Percentiles rank a stretch among this genome's conserved stretches.
Evolutionary conservation across 2,113 vertebrate genomes (phyloP).

Genomic region (Syrrhaptes paradoxus): DNA sequence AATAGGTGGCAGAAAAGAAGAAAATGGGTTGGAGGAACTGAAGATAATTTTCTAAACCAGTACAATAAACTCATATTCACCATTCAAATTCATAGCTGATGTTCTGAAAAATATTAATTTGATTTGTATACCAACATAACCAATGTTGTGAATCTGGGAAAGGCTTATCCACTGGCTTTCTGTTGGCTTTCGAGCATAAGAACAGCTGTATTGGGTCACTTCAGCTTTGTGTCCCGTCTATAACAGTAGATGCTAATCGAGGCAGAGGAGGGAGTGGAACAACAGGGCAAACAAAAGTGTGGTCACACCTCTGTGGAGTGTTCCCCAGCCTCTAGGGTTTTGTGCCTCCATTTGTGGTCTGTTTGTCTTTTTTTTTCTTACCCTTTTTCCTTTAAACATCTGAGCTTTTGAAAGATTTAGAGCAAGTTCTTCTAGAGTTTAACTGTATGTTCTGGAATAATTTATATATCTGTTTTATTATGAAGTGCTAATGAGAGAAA

Average conservation of each 20-base stretch:
- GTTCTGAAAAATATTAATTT: background rate
- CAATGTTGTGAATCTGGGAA: background rate
- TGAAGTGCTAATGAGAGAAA: background rate
- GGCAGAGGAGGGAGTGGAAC: background rate
- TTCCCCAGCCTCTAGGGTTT: background rate
- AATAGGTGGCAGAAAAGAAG: background rate
- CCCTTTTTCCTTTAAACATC: background rate
- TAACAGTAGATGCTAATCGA: background rate
- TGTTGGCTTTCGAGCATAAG: background rate
- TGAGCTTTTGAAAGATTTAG: background rate
- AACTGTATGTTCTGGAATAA: background rate
- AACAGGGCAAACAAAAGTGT: background rate
- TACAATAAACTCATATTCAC: background rate
- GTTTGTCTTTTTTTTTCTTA: background rate
- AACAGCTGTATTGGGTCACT: background rate
- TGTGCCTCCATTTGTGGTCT: background rate
- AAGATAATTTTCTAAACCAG: background rate
- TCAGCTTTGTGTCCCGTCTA: background rate
- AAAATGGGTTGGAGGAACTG: background rate
- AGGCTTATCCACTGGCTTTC: background rate
- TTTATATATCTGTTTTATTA: background rate
- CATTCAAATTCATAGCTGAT: background rate
- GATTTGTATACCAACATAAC: background rate
- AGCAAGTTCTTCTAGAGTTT: background rate
- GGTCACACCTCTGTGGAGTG: background rate